Conservation (phyloP, 2,888 invertebrate species). For the Empis livida region DNA sequence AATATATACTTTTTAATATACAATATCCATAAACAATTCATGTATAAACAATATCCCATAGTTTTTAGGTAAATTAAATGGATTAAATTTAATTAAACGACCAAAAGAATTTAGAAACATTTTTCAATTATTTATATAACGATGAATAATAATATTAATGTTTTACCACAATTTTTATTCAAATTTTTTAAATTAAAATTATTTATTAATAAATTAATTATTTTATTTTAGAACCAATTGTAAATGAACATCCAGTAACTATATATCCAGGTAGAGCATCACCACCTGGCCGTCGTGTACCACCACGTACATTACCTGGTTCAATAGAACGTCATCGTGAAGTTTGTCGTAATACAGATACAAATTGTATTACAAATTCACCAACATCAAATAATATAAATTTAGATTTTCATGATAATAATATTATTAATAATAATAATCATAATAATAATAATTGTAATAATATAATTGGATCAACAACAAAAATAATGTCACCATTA, state of each 20-base stretch:
- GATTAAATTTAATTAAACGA: no score
- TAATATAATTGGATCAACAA: background rate
- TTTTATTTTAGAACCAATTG: conserved; percentile 26
- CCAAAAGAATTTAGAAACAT: no score
- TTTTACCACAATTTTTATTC: no score
- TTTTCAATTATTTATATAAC: no score
- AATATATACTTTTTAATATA: no score
- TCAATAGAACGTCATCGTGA: conserved; percentile 68
- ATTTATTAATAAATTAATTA: background rate
- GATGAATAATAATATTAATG: no score
- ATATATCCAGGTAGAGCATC: conserved; percentile 44
- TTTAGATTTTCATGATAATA: background rate
- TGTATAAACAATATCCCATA: no score
- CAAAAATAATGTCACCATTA: conserved; percentile 5
- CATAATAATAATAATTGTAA: background rate
- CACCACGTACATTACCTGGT: conserved; percentile 56
- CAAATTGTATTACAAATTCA: background rate
- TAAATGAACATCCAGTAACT: conserved; percentile 52
- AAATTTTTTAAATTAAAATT: background rate
- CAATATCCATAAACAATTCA: no score
- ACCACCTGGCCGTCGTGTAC: conserved; percentile 40
- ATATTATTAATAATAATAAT: background rate
- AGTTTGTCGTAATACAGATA: conserved; percentile 47
- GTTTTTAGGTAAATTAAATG: no score
- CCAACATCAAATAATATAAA: background rate